Percentiles rank a stretch among this genome's conserved stretches.
phyloP scores from a whole-genome alignment of 2,797 vertebrate species.

The Valencia hispanica region DNA sequence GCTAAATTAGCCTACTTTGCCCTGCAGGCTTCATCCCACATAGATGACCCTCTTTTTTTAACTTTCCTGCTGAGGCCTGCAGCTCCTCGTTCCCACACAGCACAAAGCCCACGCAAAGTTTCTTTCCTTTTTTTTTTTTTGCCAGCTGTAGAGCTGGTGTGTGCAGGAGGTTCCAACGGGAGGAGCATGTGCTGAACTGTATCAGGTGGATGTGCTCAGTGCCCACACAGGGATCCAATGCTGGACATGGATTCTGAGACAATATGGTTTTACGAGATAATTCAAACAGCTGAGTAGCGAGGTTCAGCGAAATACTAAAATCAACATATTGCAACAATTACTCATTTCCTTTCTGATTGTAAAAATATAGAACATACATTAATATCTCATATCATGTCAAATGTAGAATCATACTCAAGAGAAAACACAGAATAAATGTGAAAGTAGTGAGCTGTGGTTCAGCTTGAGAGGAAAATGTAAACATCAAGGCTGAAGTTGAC shows the following conservation, averaged over 20 bases:
- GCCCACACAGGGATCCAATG: slow-evolving; percentile 31
- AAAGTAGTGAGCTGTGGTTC: too few relatives aligned
- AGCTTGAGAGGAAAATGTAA: background rate
- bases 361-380: slow-evolving; percentile 11
- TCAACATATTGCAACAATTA: slow-evolving; percentile 43
- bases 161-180: slow-evolving; percentile 1
- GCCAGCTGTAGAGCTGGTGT: slow-evolving; percentile 24
- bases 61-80: slow-evolving; percentile 47
- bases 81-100: slow-evolving; percentile 53
- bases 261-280: background rate
- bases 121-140: slow-evolving; percentile 1
- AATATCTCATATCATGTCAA: slow-evolving; percentile 6
- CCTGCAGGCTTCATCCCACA: slow-evolving; percentile 67
- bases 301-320: slow-evolving; percentile 39
- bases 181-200: slow-evolving; percentile 17
- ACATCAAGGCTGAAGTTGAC: background rate
- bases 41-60: slow-evolving; percentile 56
- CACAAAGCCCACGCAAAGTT: slow-evolving; percentile 55
- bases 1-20: slow-evolving; percentile 37
- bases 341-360: slow-evolving; percentile 32
- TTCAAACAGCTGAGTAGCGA: background rate
- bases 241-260: slow-evolving; percentile 12
- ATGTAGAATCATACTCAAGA: background rate
- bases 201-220: slow-evolving; percentile 26
- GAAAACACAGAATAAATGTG: slow-evolving; percentile 5